Conservation (phyloP, 2,797 vertebrate species). For the Lutjanus argentimaculatus region DNA sequence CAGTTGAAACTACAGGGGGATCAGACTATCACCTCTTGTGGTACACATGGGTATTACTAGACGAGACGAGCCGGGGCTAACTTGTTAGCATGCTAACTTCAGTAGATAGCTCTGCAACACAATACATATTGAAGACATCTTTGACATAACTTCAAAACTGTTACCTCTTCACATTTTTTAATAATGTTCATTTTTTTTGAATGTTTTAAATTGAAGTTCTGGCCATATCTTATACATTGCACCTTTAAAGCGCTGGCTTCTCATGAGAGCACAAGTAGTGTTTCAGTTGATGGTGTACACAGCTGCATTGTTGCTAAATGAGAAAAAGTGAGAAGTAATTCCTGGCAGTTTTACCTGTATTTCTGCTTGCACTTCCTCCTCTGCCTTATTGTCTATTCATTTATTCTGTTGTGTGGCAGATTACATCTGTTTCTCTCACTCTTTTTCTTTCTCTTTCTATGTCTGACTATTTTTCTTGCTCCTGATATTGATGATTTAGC, state of each 20-base stretch:
- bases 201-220: too few relatives aligned
- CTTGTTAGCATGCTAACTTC: too few relatives aligned
- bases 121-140: too few relatives aligned
- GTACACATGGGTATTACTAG: too few relatives aligned
- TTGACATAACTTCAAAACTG: too few relatives aligned
- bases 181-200: too few relatives aligned
- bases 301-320: slow-evolving; percentile 55
- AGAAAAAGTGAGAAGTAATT: slow-evolving; percentile 36
- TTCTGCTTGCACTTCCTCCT: slow-evolving; percentile 33
- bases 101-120: too few relatives aligned
- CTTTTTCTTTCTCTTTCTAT: slow-evolving; percentile 10
- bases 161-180: too few relatives aligned
- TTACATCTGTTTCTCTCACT: slow-evolving; percentile 20
- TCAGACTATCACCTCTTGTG: too few relatives aligned
- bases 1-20: too few relatives aligned
- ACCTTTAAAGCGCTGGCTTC: slow-evolving; percentile 36
- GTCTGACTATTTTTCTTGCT: slow-evolving; percentile 22
- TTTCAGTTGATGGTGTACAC: slow-evolving; percentile 46
- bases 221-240: too few relatives aligned
- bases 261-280: slow-evolving; percentile 40
- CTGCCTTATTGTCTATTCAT: slow-evolving; percentile 21
- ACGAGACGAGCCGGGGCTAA: too few relatives aligned
- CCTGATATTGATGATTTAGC: slow-evolving; percentile 49
- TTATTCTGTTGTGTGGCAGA: slow-evolving; percentile 10
- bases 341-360: slow-evolving; percentile 56